Base-by-base conservation (phyloP, 2,113 vertebrate species). In the Gila orcuttii region DNA sequence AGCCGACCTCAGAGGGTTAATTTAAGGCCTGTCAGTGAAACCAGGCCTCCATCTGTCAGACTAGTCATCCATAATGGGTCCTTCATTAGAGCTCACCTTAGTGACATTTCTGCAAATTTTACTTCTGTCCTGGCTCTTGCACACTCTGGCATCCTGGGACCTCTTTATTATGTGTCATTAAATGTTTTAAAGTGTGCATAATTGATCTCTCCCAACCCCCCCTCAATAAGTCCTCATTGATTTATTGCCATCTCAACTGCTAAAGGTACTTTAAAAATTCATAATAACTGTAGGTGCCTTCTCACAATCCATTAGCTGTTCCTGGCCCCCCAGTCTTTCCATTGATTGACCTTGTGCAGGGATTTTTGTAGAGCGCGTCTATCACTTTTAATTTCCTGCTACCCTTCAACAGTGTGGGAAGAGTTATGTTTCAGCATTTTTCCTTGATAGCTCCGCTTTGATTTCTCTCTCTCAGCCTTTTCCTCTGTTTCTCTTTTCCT, bases 161-260 rank as follows among this genome's bases (percentile, higher is more conserved):
- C 93, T 94, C 93, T 97, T 98, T 96, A 98, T 98, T 98, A 97
- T 96, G 95, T 98, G 97, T 98, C 96, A 98, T 98, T 99, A 98
- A 99, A 97, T 98, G 97, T 97, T 98, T 98, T 97, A 95, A 96
- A 97, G 96, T 98, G 97, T 98, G 96, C 97, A 99, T 98, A 98
- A 99, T 99, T 99, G 98, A 99, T 99, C n/a, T n/a, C n/a, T n/a
- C n/a, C n/a, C n/a, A n/a, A n/a, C n/a, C 28, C 28, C 96, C 90
- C 93, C 94, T 91, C 96, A 97, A 98, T 98, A 97, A 99, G 96
- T 97, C 96, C 95, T 97, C 95, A 98, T 98, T 98, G 98, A 99
- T 99, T 99, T 96, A 98, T 97, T 95, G 96, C 93, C 94, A 95
- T 96, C 96, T 96, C 93, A 93, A 94, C 94, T 94, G 95, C 95